Base-by-base conservation (phyloP, 2,113 vertebrate genomes). In the Pedetes capensis region DNA sequence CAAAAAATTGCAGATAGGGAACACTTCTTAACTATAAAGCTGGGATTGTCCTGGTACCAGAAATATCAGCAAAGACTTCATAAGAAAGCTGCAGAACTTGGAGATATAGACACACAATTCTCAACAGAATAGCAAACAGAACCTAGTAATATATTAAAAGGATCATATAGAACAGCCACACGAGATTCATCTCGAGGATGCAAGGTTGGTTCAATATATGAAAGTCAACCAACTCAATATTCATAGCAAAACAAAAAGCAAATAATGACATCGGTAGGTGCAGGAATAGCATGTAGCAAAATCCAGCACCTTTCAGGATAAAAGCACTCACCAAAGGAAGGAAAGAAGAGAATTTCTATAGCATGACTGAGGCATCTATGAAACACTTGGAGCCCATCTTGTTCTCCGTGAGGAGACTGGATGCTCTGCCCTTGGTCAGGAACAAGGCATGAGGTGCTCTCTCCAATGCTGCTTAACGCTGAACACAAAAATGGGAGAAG, bases 241-340 rank as follows among this genome's bases (percentile, higher is more conserved):
- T n/a, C n/a, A n/a, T n/a, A n/a, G n/a, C n/a, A n/a, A n/a, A n/a
- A n/a, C n/a, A 8, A 4, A 7, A 9, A 20, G 0, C 27, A 1
- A 1, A 1, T 0, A 2, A 0, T 4, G 11, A 0, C 2, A 3
- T 23, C 25, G 8, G 0, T 1, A 2, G 9, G 0, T 2, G 2
- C 25, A 42, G 42, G 22, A 8, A 5, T 20, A 2, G 6, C 22
- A 1, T 2, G 3, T 1, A 11, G 5, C 53, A 1, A 6, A 14
- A 9, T 0, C 64, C 34, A 1, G 0, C 6, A 0, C 1, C 12
- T 1, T 8, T 49, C 6, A 0, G 2, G 5, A 3, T 39, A 2
- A 53, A 61, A n/a, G n/a, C 47, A 0, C 5, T 37, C 9, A 2
- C 23, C 25, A n/a, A 7, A 5, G 6, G 2, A 6, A 63, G 64